Base-by-base conservation (phyloP, 1,140 invertebrate genomes). In the Scaptodrosophila lebanonensis region DNA sequence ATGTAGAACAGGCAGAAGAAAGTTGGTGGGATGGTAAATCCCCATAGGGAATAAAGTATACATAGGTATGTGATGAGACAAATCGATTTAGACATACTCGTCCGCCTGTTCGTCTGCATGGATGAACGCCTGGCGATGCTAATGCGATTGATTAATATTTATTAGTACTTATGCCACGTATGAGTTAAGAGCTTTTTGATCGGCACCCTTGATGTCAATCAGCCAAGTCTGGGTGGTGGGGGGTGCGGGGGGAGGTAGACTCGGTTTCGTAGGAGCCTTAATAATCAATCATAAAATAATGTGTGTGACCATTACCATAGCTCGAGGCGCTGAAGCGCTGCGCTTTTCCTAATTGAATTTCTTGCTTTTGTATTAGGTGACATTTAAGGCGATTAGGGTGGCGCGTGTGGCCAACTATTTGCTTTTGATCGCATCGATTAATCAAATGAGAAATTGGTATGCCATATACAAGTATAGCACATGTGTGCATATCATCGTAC, bases 311-410 rank as follows among this genome's bases (percentile, higher is more conserved):
- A 22, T 12, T 33, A 33, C 8, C 8, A 36, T 9, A 16, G 44
- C 52, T 16, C 11, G 1, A 25, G 43, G 58, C 58, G 32, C 16
- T 32, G 48, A 20, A 20, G 11, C 29, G 8, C 22, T 27, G 29
- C 33, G 45, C 40, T 63, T 63, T 50, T 47, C 60, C 53, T 63
- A 63, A 63, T 63, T 63, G 58, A 63, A 63, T 63, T 63, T 63
- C 53, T 63, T 63, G 53, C 60, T 63, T 47, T 50, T 63, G 60
- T n/a, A n/a, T n/a, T n/a, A n/a, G n/a, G n/a, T 39, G 60, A 63
- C 60, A 57, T 53, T 63, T 63, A 58, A 63, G 60, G 60, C 60
- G 60, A 63, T 63, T 63, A 63, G 32, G 45, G 38, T 33, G 50
- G 18, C 60, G 60, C 40, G 33, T 22, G 11, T 13, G 15, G 16